Conservation (phyloP, 1,140 invertebrate species). For the Calephelis virginiensis region DNA sequence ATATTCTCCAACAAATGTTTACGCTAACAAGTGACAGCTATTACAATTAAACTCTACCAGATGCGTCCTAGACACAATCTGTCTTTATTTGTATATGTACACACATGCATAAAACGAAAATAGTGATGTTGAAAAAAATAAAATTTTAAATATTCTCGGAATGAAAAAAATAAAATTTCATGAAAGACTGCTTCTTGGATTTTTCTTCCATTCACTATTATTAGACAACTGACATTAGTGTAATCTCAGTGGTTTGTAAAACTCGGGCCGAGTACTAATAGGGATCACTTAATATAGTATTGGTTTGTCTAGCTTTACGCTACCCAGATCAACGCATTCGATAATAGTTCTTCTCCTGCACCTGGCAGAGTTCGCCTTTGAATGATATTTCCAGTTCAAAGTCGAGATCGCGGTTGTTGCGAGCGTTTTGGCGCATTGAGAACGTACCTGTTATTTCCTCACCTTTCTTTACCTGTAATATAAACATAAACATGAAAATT, state of each 20-base stretch:
- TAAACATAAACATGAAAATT: neutral
- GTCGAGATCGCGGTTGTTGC: constrained; percentile 98
- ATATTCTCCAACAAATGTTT: too few species aligned
- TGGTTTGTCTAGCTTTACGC: neutral
- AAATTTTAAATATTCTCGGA: too few species aligned
- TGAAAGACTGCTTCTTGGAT: too few species aligned
- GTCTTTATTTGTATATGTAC: too few species aligned
- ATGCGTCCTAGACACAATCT: too few species aligned
- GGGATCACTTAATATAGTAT: constrained; percentile 4
- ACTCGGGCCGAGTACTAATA: constrained; percentile 4
- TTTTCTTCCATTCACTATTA: too few species aligned
- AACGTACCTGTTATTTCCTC: constrained; percentile 96
- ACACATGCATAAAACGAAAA: too few species aligned
- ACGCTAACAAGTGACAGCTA: too few species aligned
- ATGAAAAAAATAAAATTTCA: too few species aligned
- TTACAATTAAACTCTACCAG: too few species aligned
- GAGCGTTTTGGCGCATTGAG: constrained; percentile 95
- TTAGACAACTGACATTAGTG: neutral
- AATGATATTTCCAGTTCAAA: constrained; percentile 96
- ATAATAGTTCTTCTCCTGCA: constrained; percentile 94
- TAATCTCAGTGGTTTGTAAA: neutral
- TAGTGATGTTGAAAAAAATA: too few species aligned
- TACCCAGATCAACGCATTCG: constrained; percentile 92
- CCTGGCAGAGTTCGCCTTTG: constrained; percentile 94
- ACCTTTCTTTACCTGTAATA: constrained; percentile 86